Evolutionary conservation across 2,888 invertebrate genomes (phyloP).

Genomic region (Megalurothrips usitatus): DNA sequence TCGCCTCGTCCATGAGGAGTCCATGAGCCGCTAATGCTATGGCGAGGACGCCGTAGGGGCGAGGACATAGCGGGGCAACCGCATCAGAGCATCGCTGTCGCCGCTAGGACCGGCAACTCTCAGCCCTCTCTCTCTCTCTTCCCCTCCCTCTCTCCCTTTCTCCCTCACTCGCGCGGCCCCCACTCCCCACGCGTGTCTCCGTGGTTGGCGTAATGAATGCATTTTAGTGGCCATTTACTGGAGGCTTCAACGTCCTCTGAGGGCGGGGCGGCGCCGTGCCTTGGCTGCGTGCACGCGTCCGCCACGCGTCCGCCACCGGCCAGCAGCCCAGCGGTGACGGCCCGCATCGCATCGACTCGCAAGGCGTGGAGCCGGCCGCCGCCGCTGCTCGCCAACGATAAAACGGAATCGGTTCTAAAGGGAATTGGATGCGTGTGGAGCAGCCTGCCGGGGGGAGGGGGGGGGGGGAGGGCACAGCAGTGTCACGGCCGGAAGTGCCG

Average conservation of each 20-base stretch:
- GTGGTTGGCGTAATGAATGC: not conserved
- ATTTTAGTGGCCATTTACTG: not conserved
- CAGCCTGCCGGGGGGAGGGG: not conserved
- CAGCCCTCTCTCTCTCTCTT: not conserved
- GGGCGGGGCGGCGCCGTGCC: not conserved
- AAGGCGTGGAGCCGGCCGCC: not conserved
- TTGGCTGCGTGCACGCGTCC: not conserved
- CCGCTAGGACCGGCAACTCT: too few species aligned
- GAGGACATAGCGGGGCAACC: too few species aligned
- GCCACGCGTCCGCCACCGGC: not conserved
- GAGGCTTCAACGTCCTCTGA: not conserved
- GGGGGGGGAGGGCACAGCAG: too few species aligned
- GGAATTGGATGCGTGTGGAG: conserved; percentile 20
- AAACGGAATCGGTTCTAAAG: conserved; percentile 16
- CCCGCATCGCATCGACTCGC: not conserved
- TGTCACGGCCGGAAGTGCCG: not conserved
- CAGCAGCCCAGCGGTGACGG: too few species aligned
- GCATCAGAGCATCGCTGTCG: too few species aligned
- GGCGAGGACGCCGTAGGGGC: too few species aligned
- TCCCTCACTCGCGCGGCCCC: not conserved
- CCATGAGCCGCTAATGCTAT: too few species aligned
- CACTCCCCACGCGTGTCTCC: not conserved
- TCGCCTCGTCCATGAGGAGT: too few species aligned
- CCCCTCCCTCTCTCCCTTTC: not conserved
- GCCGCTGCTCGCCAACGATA: not conserved